A percentile compares a stretch with the other conserved stretches of the same genome.
These are phyloP conservation scores for Axis porcinus DNA, from an alignment of 2,113 vertebrate species.

Conservation along the genomic window DNA sequence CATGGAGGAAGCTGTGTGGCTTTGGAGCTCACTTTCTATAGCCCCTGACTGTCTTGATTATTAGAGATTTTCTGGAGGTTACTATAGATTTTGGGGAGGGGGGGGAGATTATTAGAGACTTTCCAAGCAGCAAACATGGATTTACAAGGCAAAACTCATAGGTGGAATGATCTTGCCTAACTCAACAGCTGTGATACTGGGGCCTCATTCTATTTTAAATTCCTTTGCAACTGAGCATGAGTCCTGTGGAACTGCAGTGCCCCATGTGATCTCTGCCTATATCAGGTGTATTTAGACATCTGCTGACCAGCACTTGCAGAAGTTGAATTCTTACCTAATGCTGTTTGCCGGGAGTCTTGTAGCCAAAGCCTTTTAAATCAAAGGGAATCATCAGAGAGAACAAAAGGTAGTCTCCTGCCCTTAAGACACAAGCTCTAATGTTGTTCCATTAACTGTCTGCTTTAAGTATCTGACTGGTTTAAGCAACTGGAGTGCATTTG, in stretches of 20 bases:
- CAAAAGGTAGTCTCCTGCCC: constrained; percentile 31
- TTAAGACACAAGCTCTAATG: neutral
- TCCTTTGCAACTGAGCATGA: neutral
- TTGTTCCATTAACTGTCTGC: constrained; percentile 38
- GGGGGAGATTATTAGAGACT: neutral
- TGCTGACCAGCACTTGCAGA: neutral
- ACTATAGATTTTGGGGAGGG: accelerated
- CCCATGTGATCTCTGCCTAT: neutral
- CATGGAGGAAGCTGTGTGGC: neutral
- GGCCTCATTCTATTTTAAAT: neutral
- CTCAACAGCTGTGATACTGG: neutral
- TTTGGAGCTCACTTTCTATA: neutral
- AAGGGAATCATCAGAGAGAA: constrained; percentile 27
- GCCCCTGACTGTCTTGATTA: neutral
- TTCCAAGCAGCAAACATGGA: neutral
- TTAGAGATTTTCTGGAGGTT: neutral
- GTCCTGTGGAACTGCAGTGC: neutral
- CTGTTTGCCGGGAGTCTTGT: neutral
- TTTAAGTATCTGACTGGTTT: constrained; percentile 23
- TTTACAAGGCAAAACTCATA: neutral
- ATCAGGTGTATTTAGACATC: neutral
- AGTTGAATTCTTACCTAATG: neutral
- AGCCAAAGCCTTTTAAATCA: constrained; percentile 51
- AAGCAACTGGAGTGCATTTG: neutral
- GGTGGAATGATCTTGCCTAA: neutral